These are phyloP conservation scores for Passer montanus DNA, from an alignment of 2,113 vertebrate species.

Conservation along the genomic window DNA sequence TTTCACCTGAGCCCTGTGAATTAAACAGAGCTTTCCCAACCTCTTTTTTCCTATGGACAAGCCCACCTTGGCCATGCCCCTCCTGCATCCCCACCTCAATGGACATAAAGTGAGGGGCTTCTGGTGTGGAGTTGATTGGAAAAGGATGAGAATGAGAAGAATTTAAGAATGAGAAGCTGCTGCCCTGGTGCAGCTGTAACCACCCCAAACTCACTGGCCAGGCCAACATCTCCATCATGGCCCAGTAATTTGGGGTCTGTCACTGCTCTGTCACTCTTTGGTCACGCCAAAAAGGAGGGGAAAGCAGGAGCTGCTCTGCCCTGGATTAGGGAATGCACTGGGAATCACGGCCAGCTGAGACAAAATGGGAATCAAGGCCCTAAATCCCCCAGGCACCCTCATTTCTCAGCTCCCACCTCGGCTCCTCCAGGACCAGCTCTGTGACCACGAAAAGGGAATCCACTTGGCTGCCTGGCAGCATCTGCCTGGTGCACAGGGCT, in stretches of 20 bases:
- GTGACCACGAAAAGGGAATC: neutral
- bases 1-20: neutral
- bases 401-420: neutral
- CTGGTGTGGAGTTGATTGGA: neutral
- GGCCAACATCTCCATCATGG: neutral
- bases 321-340: neutral
- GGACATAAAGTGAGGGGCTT: too few relatives aligned
- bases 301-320: neutral
- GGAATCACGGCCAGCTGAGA: neutral
- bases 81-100: neutral
- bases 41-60: neutral
- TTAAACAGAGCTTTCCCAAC: neutral
- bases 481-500: neutral
- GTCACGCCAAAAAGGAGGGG: too few relatives aligned
- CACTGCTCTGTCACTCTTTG: neutral
- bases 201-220: neutral
- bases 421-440: neutral
- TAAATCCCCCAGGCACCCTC: neutral
- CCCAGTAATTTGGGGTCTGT: neutral
- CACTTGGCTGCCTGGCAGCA: neutral
- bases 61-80: neutral
- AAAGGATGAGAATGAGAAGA: neutral
- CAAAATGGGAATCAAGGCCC: rapidly evolving
- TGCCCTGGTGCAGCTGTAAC: neutral
- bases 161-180: neutral